A percentile compares a stretch with the other conserved stretches of the same genome.
Conservation (phyloP, 2,113 vertebrate species). For the Tringa solitaria region DNA sequence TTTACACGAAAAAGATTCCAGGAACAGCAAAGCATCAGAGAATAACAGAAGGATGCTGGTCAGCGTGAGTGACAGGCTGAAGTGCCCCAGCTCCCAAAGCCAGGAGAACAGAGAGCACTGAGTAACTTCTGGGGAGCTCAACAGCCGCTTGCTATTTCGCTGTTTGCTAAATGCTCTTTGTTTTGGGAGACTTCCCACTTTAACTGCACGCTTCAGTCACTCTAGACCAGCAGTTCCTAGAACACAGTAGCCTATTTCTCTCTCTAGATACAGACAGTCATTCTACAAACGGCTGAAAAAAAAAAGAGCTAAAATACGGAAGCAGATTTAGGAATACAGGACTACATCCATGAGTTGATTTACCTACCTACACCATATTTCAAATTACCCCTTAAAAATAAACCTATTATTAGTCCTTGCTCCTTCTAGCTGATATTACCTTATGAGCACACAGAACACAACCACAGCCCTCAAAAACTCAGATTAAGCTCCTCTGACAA, state of each 20-base stretch:
- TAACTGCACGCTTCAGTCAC: neutral
- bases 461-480: neutral
- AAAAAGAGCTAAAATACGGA: neutral
- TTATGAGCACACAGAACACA: neutral
- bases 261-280: neutral
- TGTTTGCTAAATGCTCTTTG: constrained; percentile 29
- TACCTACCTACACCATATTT: neutral
- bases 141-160: neutral
- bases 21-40: neutral
- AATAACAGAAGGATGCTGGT: neutral
- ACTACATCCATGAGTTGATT: neutral
- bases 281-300: neutral
- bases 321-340: neutral
- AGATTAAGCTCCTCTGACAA: neutral
- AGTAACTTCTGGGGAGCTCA: neutral
- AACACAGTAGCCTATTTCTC: constrained; percentile 41
- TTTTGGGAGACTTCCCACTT: neutral
- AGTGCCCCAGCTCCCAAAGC: neutral
- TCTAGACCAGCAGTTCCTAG: neutral
- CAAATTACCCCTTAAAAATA: neutral
- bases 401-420: neutral
- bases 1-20: neutral
- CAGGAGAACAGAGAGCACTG: neutral
- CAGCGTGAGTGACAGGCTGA: neutral
- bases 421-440: neutral